Evolutionary conservation across 2,113 vertebrate species (phyloP), one percentile per base, ranked within the genome.

Genomic region (Galeopterus variegatus): DNA sequence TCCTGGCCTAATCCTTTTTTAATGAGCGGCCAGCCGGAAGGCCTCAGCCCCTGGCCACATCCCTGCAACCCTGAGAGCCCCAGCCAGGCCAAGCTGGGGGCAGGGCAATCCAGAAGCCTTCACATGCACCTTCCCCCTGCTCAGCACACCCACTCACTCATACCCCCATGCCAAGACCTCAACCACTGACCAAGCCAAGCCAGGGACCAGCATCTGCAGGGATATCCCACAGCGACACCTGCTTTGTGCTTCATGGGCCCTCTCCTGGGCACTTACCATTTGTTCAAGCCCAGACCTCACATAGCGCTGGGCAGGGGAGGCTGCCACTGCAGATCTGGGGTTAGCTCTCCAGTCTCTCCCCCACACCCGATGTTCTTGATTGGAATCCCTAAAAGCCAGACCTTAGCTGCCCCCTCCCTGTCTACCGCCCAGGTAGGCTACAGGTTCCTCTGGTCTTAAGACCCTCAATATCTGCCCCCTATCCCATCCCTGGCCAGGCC

Each of bases 1-100:
- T 96, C 79, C 69, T 31, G 12, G 97, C 98, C 98, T 98, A 98
- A 98, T 98, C 98, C 97, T 90, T 95, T 98, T 98, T 98, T 98
- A 98, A 98, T 98, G 98, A 98, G 98, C 93, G 96, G 95, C 95
- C 92, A 96, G 95, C 97, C 91, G 87, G 97, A 98, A 98, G 97
- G 97, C 93, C 97, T 98, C 96, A 88, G 95, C 45, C 94, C 90
- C 93, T 95, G 86, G 93, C 89, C 97, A 92, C 84, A 96, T 95
- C 95, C 95, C 91, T 72, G 75, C 85, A 94, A 76, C 87, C 90
- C 84, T 21, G 41, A 87, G 89, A 92, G 82, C 67, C 82, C 93
- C 62, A 73, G 95, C 80, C 90, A 87, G 86, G 62, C 87, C 2
- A 8, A 41, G 79, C 21, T 24, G 96, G 97, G 84, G 96, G 94